These are phyloP conservation scores for Gryllus bimaculatus DNA, from an alignment of 1,140 invertebrate genomes.

Conservation along the genomic window DNA sequence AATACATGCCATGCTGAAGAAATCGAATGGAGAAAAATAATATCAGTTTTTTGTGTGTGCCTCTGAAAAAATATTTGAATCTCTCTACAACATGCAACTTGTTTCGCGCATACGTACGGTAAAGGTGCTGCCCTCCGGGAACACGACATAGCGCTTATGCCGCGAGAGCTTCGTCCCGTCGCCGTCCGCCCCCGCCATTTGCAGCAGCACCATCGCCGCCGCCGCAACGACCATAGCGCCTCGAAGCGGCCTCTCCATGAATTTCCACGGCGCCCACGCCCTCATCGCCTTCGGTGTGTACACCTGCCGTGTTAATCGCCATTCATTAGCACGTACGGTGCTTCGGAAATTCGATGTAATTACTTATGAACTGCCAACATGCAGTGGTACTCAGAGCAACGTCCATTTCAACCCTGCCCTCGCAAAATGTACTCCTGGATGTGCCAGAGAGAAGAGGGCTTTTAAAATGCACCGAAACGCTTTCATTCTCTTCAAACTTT, in stretches of 20 bases:
- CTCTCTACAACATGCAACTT: constrained; percentile 26
- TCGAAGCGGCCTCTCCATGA: background rate
- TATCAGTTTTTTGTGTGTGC: background rate
- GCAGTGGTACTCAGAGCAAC: background rate
- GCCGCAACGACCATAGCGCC: background rate
- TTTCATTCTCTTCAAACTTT: too few species aligned
- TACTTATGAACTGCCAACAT: background rate
- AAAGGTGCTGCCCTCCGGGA: constrained; percentile 65
- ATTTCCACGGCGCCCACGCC: background rate
- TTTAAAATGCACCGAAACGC: too few species aligned
- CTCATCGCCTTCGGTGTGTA: background rate
- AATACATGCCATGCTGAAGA: too few species aligned
- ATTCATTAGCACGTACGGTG: background rate
- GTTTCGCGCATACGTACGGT: constrained; percentile 41
- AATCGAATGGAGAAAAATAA: background rate
- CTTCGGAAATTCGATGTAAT: background rate
- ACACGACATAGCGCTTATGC: constrained; percentile 60
- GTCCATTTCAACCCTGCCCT: background rate
- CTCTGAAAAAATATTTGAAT: background rate
- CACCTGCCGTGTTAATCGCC: background rate
- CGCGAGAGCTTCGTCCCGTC: constrained; percentile 38
- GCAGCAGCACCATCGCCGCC: background rate
- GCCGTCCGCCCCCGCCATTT: constrained; percentile 26
- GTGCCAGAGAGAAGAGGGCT: too few species aligned
- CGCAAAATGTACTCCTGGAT: background rate